A percentile compares a stretch with the other conserved stretches of the same genome.
Evolutionary conservation across 2,888 invertebrate species (phyloP).

Genomic region (Metalampra italica): DNA sequence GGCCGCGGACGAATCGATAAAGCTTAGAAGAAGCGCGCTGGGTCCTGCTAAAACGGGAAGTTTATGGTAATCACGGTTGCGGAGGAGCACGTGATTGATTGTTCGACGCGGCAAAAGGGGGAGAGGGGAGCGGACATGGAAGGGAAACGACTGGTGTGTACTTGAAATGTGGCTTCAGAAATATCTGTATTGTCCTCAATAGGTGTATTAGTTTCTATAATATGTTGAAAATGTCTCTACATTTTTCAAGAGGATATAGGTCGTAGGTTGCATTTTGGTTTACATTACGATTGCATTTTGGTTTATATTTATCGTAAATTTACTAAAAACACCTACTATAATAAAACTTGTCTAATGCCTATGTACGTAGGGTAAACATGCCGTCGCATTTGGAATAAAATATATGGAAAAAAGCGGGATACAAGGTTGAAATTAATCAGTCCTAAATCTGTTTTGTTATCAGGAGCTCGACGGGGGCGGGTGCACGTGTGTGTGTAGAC

Average conservation of each 20-base stretch:
- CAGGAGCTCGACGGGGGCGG: constrained; percentile 8
- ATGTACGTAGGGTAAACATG: neutral
- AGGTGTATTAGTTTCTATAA: neutral
- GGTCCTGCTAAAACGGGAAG: constrained; percentile 71
- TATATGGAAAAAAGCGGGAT: neutral
- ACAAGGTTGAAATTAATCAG: constrained; percentile 3
- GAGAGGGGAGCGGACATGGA: constrained; percentile 31
- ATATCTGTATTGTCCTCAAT: neutral
- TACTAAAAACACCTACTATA: no score
- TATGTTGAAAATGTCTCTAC: neutral
- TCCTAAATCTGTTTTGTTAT: constrained; percentile 17
- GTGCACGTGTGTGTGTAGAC: constrained; percentile 31
- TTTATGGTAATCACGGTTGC: constrained; percentile 74
- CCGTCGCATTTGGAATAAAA: neutral
- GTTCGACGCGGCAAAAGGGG: constrained; percentile 45
- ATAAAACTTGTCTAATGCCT: no score
- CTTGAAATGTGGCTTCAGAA: constrained; percentile 26
- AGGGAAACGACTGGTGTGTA: constrained; percentile 17
- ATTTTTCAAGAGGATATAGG: no score
- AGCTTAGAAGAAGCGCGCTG: constrained; percentile 66
- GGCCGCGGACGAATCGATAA: constrained; percentile 64
- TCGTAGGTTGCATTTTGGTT: no score
- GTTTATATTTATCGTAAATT: no score
- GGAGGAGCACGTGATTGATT: constrained; percentile 73
- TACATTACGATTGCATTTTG: no score